Evolutionary conservation across 1,140 invertebrate genomes (phyloP), one percentile per base, ranked within the genome.

Genomic region (Nasonia longicornis): DNA sequence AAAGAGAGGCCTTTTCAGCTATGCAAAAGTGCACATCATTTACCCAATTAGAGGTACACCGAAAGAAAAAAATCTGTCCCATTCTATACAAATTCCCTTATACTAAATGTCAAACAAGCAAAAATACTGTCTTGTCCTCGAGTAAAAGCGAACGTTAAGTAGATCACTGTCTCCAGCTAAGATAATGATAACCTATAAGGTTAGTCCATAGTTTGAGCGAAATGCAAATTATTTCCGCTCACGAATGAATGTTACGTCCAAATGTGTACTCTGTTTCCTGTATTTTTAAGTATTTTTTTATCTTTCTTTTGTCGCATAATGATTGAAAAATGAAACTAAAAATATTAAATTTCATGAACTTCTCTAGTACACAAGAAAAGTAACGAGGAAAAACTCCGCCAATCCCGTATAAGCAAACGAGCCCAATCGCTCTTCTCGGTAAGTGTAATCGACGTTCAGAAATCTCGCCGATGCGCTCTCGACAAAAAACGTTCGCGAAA

Each of bases 171-270:
- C n/a, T 48, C 38, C n/a, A 73, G 26, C 38, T 35, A 31, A 14
- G 20, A 42, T 71, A 20, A 73, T 38, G 71, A 45, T 73, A 48
- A 48, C 20, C 42, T 35, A 22, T 52, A 14, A 3, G 20, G 29
- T 10, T 63, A n/a, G 7, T 20, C 16, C 26, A 35, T 12, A 11
- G 22, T 63, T 58, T 16, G 12, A 14, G 0, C 3, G 3, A 58
- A 63, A 35, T 63, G 45, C 63, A 75, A 58, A 58, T 75, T 29
- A 48, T 48, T 73, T 73, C 42, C 71, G 31, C 6, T 12, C 22
- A 42, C 20, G 26, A 52, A 48, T n/a, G 10, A 11, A 31, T 29
- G 26, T 2, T 12, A 29, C 16, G 16, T 58, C 12, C 3, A 48
- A 7, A 48, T 11, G 2, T 2, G 45, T 48, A 48, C 12, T 48